Evolutionary conservation across 2,113 vertebrate species (phyloP).

Genomic region (human): GRCh38 chr3:10367501-10368000

Average conservation of each 20-base stretch:
- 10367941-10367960: neutral
- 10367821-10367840: neutral
- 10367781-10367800: neutral
- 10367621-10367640: neutral
- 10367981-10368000: neutral
- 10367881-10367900: neutral
- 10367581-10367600: neutral
- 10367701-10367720: neutral
- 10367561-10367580: fast-evolving
- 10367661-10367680: neutral
- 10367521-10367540: neutral
- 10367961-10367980: neutral
- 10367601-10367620: neutral
- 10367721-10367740: neutral
- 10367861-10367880: neutral
- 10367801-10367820: neutral
- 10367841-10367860: neutral
- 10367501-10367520: neutral
- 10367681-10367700: neutral
- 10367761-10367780: neutral
- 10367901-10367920: neutral
- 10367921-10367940: neutral
- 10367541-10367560: neutral
- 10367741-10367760: neutral
- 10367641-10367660: neutral